Conservation (phyloP, 1,140 invertebrate genomes). For the Brachionus manjavacas region DNA sequence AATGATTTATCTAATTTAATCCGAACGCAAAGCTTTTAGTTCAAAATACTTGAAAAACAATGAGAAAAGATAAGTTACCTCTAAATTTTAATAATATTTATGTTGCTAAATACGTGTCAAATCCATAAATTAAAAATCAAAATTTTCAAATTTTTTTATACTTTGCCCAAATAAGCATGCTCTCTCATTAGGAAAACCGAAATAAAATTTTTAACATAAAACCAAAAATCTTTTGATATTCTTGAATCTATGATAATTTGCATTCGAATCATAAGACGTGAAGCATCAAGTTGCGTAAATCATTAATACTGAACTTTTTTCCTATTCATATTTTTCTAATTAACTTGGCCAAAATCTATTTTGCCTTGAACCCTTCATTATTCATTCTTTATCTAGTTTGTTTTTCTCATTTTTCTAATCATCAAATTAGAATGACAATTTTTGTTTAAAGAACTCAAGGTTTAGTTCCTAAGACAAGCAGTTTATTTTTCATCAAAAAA, state of each 20-base stretch:
- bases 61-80: slow-evolving; percentile 31
- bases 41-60: neutral
- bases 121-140: slow-evolving; percentile 41
- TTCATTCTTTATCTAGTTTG: neutral
- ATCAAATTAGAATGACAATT: neutral
- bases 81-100: slow-evolving; percentile 16
- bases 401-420: neutral
- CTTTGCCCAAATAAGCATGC: slow-evolving; percentile 13
- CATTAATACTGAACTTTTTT: neutral
- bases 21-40: slow-evolving; percentile 9
- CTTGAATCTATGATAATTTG: slow-evolving; percentile 33
- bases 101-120: slow-evolving; percentile 35
- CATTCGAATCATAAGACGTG: slow-evolving; percentile 32
- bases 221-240: neutral
- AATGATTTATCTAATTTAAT: slow-evolving; percentile 41
- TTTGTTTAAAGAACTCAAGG: neutral
- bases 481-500: too few species aligned
- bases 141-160: neutral
- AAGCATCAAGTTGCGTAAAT: neutral
- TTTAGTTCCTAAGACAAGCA: too few species aligned
- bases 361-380: neutral
- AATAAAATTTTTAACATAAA: neutral
- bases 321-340: neutral
- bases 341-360: neutral
- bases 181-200: slow-evolving; percentile 12